These are phyloP conservation scores for Onchidella celtica DNA, from an alignment of 2,888 invertebrate genomes.

Conservation along the genomic window DNA sequence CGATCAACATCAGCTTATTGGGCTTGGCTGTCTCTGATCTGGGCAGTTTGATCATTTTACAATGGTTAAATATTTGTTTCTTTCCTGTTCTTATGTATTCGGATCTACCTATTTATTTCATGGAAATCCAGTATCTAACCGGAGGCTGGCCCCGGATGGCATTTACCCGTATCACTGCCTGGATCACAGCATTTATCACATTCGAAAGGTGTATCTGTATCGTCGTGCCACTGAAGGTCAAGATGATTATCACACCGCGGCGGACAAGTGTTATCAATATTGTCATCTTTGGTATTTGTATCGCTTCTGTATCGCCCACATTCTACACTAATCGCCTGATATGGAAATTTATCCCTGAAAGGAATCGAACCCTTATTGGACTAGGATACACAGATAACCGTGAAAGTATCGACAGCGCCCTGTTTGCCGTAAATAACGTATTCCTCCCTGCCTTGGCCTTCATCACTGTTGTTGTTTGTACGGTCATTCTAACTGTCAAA, in stretches of 20 bases:
- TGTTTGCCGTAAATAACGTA: slow-evolving; percentile 9
- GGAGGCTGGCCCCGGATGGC: slow-evolving; percentile 20
- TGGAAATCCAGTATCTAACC: slow-evolving; percentile 20
- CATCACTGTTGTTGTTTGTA: slow-evolving; percentile 22
- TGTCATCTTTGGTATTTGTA: not conserved
- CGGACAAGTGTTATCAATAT: not conserved
- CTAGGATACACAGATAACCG: slow-evolving; percentile 19
- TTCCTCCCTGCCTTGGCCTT: slow-evolving; percentile 1
- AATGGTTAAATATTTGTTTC: slow-evolving; percentile 21
- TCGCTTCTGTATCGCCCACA: not conserved
- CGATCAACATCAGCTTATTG: slow-evolving; percentile 22
- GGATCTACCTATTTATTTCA: not conserved
- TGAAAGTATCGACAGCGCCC: not conserved
- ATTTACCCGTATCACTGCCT: slow-evolving; percentile 1
- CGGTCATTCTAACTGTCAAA: not conserved
- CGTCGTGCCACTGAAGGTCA: slow-evolving; percentile 24
- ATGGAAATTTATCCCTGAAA: slow-evolving; percentile 16
- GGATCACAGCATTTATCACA: slow-evolving; percentile 31
- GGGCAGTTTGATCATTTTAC: not conserved
- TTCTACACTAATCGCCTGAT: slow-evolving; percentile 27
- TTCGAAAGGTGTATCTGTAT: slow-evolving; percentile 37
- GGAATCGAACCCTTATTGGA: slow-evolving; percentile 4
- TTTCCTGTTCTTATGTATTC: slow-evolving; percentile 1
- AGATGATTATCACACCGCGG: not conserved
- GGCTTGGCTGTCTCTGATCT: slow-evolving; percentile 22